Evolutionary conservation across 2,113 vertebrate species (phyloP).

Genomic region (Brienomyrus longianalis): DNA sequence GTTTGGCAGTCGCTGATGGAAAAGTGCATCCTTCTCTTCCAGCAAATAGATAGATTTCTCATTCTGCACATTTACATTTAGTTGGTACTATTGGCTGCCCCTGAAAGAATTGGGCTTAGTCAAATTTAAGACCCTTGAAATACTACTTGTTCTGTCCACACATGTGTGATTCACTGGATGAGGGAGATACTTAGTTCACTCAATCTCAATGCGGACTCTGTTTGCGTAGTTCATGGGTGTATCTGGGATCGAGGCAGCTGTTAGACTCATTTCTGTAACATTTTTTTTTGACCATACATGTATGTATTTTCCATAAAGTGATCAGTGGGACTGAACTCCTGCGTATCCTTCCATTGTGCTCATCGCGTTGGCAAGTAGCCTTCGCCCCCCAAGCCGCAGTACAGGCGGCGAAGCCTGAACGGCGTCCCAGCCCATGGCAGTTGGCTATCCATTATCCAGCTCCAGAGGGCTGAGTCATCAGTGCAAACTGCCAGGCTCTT

Average conservation of each 20-base stretch:
- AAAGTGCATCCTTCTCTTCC: not conserved
- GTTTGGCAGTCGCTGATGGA: not conserved
- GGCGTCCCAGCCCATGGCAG: not conserved
- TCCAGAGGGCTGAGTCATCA: not conserved
- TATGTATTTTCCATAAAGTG: not conserved
- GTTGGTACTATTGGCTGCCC: not conserved
- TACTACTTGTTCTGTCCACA: not conserved
- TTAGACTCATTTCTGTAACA: not conserved
- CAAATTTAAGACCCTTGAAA: not conserved
- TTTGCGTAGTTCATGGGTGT: not conserved
- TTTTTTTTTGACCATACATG: not conserved
- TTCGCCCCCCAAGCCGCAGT: not conserved
- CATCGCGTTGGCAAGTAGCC: not conserved
- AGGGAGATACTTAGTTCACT: not conserved
- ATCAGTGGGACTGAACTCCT: not conserved
- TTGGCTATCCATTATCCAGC: conserved; percentile 1
- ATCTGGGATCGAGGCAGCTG: not conserved
- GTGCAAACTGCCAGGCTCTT: not conserved
- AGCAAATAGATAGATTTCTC: not conserved
- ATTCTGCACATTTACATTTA: not conserved
- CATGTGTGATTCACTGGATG: not conserved
- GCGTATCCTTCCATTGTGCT: not conserved
- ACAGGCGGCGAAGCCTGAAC: not conserved
- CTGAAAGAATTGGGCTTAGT: not conserved
- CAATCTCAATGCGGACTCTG: not conserved